Conservation (phyloP, 2,113 vertebrate genomes). For the Epinephelus fuscoguttatus region DNA sequence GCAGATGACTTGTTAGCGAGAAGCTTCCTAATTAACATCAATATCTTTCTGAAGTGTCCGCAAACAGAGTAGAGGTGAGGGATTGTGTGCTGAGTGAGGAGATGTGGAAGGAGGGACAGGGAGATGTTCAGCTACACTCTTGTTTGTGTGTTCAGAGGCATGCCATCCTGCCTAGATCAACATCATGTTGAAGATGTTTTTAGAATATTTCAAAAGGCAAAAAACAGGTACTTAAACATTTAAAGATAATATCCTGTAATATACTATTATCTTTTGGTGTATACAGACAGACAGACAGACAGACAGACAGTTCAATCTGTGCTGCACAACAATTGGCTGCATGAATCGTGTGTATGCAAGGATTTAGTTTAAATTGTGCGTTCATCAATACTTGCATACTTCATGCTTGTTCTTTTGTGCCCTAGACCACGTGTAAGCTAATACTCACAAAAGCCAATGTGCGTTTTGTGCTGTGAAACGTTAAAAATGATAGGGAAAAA, state of each 20-base stretch:
- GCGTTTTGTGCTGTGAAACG: neutral
- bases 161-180: neutral
- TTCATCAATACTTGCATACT: neutral
- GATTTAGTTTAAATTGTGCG: neutral
- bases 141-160: neutral
- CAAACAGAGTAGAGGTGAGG: slow-evolving; percentile 38
- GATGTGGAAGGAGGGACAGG: neutral
- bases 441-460: neutral
- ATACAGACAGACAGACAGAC: neutral
- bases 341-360: neutral
- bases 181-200: neutral
- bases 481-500: neutral
- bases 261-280: no score
- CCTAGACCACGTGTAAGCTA: neutral
- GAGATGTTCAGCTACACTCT: neutral
- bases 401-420: neutral
- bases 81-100: slow-evolving; percentile 29
- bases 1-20: slow-evolving; percentile 58
- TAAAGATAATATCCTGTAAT: neutral
- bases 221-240: neutral
- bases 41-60: slow-evolving; percentile 62
- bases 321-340: neutral
- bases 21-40: slow-evolving; percentile 74
- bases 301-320: neutral
- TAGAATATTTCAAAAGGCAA: neutral